Evolutionary conservation across 2,888 invertebrate species (phyloP), one percentile per base, ranked within the genome.

Genomic region (Chrysotoxum bicinctum): DNA sequence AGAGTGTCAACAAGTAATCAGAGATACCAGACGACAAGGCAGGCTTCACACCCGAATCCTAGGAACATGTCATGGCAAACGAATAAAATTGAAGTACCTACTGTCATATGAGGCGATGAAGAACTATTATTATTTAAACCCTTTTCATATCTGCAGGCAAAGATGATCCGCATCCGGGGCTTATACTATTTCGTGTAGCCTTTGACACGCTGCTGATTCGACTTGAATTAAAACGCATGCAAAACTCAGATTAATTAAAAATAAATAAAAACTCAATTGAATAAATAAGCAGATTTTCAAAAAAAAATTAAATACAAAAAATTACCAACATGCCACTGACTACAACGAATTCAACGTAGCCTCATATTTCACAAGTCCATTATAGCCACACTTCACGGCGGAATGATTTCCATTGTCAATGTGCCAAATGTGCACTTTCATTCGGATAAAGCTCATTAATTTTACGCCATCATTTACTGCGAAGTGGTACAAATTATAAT

Each of bases 371-470:
- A 85, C 30, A 48, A 77, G 85, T 81, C 85, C 85, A 81, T 80
- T 85, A 81, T 58, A 73, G 81, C 69, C 73, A 40, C 85, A 85
- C 81, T 85, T 85, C 73, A 85, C 68, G 64, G 77, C 77, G 68
- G 72, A 85, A 77, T 62, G 73, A 85, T 85, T 81, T 81, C 76
- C 81, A 81, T 81, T 85, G 85, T 80, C 81, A 81, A 32, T 69
- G 81, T 85, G 85, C 85, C 85, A 85, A 85, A 73, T 85, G 81
- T 85, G 76, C 81, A 85, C 85, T 85, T 80, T 85, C 73, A 32
- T 69, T 72, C 62, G 81, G 85, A 76, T 76, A 72, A 68, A 62
- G 72, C 73, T 85, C 85, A 85, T 85, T 85, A 85, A 85, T 85
- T 85, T 81, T 45, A 54, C 68, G 74, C 77, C 72, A 73, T 85